Conservation (phyloP, 2,113 vertebrate species). For the Oxyruncus cristatus region DNA sequence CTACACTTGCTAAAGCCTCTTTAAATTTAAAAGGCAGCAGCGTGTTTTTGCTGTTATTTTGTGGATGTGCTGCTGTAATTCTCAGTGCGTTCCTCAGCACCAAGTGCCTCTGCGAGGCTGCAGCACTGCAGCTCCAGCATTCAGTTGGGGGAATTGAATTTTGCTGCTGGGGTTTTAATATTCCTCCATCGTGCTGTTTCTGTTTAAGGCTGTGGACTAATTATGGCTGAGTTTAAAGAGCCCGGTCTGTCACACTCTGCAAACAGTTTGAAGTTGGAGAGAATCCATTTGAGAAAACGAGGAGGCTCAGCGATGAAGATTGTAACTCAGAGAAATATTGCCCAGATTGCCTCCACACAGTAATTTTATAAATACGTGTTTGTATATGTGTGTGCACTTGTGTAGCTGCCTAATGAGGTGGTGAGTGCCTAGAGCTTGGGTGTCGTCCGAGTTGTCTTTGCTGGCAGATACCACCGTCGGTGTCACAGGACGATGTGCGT, state of each 20-base stretch:
- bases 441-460: not conserved
- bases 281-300: slow-evolving; percentile 65
- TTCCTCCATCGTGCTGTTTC: slow-evolving; percentile 57
- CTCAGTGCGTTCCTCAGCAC: not conserved
- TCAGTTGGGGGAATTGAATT: slow-evolving; percentile 16
- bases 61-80: not conserved
- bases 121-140: not conserved
- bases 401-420: not conserved
- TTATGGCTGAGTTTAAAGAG: slow-evolving; percentile 65
- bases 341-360: slow-evolving; percentile 36
- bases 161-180: slow-evolving; percentile 63
- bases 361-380: not conserved
- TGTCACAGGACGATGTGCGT: not conserved
- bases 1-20: not conserved
- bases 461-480: not conserved
- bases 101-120: not conserved
- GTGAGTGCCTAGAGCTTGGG: not conserved
- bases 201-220: slow-evolving; percentile 61
- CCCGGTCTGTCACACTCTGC: slow-evolving; percentile 58
- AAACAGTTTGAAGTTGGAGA: slow-evolving; percentile 65
- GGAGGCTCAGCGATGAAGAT: slow-evolving; percentile 22
- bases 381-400: not conserved
- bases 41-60: not conserved
- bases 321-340: not conserved
- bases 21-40: not conserved